These are phyloP conservation scores for Epinephelus moara DNA, from an alignment of 2,113 vertebrate genomes.

Conservation along the genomic window DNA sequence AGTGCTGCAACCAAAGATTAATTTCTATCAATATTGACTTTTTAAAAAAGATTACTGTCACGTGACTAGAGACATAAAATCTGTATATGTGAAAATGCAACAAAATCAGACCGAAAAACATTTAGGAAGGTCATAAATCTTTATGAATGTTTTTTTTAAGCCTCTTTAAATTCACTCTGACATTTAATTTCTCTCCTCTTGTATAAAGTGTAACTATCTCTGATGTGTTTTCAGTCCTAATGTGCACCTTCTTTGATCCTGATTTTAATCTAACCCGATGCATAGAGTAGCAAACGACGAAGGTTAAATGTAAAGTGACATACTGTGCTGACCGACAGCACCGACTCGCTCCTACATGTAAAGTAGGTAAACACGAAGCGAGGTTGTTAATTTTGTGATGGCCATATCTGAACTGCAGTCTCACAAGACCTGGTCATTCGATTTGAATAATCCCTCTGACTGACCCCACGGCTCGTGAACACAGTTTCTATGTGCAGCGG, in stretches of 20 bases:
- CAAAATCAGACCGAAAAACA: neutral
- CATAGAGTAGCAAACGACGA: neutral
- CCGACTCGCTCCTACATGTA: slow-evolving; percentile 3
- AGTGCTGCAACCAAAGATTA: neutral
- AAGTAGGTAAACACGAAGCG: slow-evolving; percentile 36
- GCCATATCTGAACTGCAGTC: slow-evolving; percentile 56
- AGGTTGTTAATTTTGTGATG: slow-evolving; percentile 44
- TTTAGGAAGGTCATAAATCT: neutral
- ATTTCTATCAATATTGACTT: neutral
- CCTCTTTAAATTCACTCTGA: neutral
- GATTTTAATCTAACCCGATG: slow-evolving; percentile 6
- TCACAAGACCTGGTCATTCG: slow-evolving; percentile 52
- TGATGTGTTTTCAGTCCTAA: neutral
- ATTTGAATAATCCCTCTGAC: slow-evolving; percentile 70
- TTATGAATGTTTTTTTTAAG: neutral
- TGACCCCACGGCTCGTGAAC: slow-evolving; percentile 70
- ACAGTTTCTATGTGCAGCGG: slow-evolving; percentile 67
- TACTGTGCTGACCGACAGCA: neutral
- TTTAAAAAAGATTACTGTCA: neutral
- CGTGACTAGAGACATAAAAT: neutral
- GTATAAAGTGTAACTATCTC: neutral
- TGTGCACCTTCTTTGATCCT: neutral
- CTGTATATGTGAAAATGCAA: neutral
- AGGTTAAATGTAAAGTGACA: slow-evolving; percentile 12
- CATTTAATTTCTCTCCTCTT: slow-evolving; percentile 8